Conservation (phyloP, 2,888 invertebrate genomes). For the Troides oblongomaculatus region DNA sequence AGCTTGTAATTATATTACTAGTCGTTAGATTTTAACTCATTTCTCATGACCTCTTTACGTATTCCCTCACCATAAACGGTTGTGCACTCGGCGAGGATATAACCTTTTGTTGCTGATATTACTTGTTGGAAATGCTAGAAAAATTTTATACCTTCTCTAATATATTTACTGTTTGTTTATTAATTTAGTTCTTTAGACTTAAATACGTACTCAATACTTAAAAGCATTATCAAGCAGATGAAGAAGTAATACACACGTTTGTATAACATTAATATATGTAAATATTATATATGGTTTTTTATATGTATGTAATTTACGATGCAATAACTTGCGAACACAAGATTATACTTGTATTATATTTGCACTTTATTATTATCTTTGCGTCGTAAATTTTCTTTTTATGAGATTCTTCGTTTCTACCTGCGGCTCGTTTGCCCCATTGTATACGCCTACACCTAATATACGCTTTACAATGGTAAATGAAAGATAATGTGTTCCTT, state of each 20-base stretch:
- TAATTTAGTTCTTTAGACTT: too few relatives aligned
- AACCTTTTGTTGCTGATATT: not conserved
- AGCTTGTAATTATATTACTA: not conserved
- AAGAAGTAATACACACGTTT: too few relatives aligned
- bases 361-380: slow-evolving; percentile 12
- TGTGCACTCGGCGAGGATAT: not conserved
- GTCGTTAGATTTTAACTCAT: not conserved
- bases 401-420: not conserved
- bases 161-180: not conserved
- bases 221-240: too few relatives aligned
- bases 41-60: not conserved
- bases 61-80: not conserved
- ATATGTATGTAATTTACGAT: slow-evolving; percentile 11
- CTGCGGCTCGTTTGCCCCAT: slow-evolving; percentile 6
- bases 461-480: slow-evolving; percentile 8
- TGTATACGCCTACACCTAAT: slow-evolving; percentile 7
- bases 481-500: slow-evolving; percentile 9
- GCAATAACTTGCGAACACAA: slow-evolving; percentile 3
- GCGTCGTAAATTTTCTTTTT: slow-evolving; percentile 21
- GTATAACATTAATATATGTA: not conserved
- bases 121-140: not conserved
- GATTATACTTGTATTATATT: slow-evolving; percentile 6
- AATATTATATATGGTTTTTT: too few relatives aligned
- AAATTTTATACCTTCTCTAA: not conserved
- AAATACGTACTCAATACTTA: too few relatives aligned